phyloP scores from a whole-genome alignment of 2,888 invertebrate species.

The Smittia sp. region DNA sequence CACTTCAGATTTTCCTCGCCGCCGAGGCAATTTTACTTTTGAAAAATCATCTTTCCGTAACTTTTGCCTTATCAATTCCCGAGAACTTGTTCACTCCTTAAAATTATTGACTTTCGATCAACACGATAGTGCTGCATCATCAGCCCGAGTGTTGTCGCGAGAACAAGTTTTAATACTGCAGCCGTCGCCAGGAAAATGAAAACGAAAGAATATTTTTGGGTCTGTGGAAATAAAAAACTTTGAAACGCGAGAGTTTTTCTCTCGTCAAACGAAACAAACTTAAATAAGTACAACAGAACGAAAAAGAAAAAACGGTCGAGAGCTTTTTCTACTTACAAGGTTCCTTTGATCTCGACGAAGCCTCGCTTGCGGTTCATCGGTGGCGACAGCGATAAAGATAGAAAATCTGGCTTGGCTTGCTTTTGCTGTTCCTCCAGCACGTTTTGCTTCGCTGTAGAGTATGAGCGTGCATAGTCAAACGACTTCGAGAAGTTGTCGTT shows the following conservation, averaged over 20 bases:
- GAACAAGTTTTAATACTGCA: too few species aligned
- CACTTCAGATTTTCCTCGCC: neutral
- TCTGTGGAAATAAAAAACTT: too few species aligned
- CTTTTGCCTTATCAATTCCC: neutral
- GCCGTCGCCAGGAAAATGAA: too few species aligned
- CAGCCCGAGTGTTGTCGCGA: too few species aligned
- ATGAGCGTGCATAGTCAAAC: neutral
- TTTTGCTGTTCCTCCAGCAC: slow-evolving; percentile 21
- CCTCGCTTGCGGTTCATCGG: slow-evolving; percentile 50
- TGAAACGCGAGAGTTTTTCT: too few species aligned
- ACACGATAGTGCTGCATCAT: too few species aligned
- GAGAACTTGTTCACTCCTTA: too few species aligned
- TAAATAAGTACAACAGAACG: too few species aligned
- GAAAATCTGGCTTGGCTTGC: slow-evolving; percentile 46
- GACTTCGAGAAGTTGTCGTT: neutral
- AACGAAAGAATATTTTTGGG: too few species aligned
- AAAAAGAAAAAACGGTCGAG: neutral
- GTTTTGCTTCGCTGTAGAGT: slow-evolving; percentile 4
- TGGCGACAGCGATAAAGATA: slow-evolving; percentile 53
- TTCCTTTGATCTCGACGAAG: neutral
- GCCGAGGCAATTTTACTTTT: neutral
- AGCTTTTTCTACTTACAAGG: neutral
- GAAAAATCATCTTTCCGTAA: neutral
- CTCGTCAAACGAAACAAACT: too few species aligned
- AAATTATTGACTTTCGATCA: too few species aligned